These are phyloP conservation scores for Pungitius pungitius DNA, from an alignment of 2,113 vertebrate species.

Conservation along the genomic window DNA sequence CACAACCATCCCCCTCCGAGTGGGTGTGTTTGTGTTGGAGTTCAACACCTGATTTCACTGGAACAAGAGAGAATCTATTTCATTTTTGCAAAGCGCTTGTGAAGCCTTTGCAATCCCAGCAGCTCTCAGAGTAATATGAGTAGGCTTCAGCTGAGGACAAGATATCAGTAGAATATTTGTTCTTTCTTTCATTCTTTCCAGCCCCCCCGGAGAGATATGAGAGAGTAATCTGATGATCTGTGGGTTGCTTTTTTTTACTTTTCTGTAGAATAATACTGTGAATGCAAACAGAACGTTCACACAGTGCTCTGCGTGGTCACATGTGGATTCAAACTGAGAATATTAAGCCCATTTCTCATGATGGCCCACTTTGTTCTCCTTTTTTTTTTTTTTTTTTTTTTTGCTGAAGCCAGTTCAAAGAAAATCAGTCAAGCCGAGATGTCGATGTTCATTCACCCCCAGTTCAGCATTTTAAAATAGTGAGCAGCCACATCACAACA, in stretches of 20 bases:
- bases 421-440: slow-evolving; percentile 2
- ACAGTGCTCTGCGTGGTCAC: not conserved
- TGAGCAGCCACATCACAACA: slow-evolving; percentile 5
- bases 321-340: slow-evolving; percentile 19
- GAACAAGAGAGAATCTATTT: slow-evolving; percentile 64
- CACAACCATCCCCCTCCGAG: slow-evolving; percentile 19
- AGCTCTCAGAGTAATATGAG: slow-evolving; percentile 49
- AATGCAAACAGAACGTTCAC: slow-evolving; percentile 2
- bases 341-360: slow-evolving; percentile 24
- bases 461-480: slow-evolving; percentile 11
- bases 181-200: slow-evolving; percentile 20
- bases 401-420: not conserved
- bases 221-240: not conserved
- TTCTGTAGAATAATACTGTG: not conserved
- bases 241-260: slow-evolving; percentile 15
- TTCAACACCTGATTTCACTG: slow-evolving; percentile 37
- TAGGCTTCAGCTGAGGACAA: not conserved
- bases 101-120: slow-evolving; percentile 26
- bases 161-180: slow-evolving; percentile 18
- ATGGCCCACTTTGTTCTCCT: slow-evolving; percentile 32
- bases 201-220: not conserved
- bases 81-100: slow-evolving; percentile 54
- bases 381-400: not conserved
- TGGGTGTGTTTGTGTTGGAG: slow-evolving; percentile 52
- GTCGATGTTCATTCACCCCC: not conserved